A percentile compares a stretch with the other conserved stretches of the same genome.
These are phyloP conservation scores for Gymnopithys bicolor DNA, from an alignment of 2,797 vertebrate species.

Conservation along the genomic window DNA sequence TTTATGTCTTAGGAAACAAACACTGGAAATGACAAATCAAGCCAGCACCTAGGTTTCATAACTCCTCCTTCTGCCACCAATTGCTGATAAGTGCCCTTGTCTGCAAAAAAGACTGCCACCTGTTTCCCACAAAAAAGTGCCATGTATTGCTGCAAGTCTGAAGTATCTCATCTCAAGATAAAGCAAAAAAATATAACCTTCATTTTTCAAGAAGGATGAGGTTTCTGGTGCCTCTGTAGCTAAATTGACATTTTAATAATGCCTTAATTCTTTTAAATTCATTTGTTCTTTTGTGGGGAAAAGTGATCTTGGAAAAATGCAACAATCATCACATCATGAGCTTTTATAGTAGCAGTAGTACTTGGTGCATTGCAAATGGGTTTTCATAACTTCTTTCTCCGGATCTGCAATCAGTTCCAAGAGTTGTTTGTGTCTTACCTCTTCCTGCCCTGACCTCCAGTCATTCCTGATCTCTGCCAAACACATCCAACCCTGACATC, in stretches of 20 bases:
- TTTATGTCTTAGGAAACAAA: background rate
- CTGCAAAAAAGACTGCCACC: background rate
- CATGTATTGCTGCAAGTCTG: background rate
- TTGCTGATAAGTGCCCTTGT: background rate
- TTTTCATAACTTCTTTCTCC: background rate
- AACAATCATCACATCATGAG: background rate
- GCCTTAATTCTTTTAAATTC: background rate
- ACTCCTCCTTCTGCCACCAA: background rate
- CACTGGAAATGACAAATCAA: background rate
- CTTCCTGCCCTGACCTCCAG: background rate
- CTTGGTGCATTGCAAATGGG: background rate
- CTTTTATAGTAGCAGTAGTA: background rate
- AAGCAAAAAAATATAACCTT: background rate
- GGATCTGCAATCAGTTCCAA: background rate
- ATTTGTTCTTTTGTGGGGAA: background rate
- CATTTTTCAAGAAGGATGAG: background rate
- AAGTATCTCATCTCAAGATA: background rate
- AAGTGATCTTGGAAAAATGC: background rate
- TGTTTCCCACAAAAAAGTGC: slow-evolving; percentile 10
- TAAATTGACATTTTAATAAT: background rate
- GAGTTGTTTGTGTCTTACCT: background rate
- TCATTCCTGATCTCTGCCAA: background rate
- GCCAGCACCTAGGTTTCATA: background rate
- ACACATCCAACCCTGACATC: background rate
- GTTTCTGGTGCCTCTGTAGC: background rate